Evolutionary conservation across 2,888 invertebrate species (phyloP).

Genomic region (Caenorhabditis virilis): DNA sequence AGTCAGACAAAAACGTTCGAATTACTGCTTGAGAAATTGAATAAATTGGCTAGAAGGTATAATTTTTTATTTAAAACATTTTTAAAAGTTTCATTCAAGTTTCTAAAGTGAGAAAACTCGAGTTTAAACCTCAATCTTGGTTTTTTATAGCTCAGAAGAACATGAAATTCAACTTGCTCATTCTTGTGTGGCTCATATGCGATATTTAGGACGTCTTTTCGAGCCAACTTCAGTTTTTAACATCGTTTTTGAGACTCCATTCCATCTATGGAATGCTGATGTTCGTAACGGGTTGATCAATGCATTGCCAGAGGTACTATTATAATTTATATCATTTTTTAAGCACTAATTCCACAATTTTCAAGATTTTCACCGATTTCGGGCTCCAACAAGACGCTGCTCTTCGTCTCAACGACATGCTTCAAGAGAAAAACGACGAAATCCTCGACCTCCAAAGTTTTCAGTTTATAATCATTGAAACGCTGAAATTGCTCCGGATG

Average conservation of each 20-base stretch:
- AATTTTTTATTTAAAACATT: conserved; percentile 1
- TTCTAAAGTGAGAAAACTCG: too few species aligned
- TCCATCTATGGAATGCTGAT: neutral
- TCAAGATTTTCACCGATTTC: conserved; percentile 6
- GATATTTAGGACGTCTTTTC: neutral
- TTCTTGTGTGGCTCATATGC: neutral
- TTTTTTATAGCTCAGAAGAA: neutral
- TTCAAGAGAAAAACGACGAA: conserved; percentile 5
- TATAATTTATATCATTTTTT: neutral
- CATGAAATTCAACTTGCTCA: neutral
- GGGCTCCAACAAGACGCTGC: conserved; percentile 18
- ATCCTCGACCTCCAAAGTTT: conserved; percentile 5
- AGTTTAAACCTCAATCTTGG: too few species aligned
- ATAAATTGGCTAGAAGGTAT: neutral
- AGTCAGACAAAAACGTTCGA: neutral
- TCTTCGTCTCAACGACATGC: conserved; percentile 6
- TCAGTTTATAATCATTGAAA: conserved; percentile 22
- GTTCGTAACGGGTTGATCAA: neutral
- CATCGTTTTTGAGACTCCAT: conserved; percentile 1
- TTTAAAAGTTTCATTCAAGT: conserved; percentile 3
- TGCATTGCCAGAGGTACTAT: neutral
- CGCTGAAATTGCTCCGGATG: conserved; percentile 22
- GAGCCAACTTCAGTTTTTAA: neutral
- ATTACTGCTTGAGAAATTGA: neutral
- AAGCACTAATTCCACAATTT: neutral